These are phyloP conservation scores for Parazoanthus swiftii DNA, from an alignment of 92 coral and sea anemone genomes.

Conservation along the genomic window DNA sequence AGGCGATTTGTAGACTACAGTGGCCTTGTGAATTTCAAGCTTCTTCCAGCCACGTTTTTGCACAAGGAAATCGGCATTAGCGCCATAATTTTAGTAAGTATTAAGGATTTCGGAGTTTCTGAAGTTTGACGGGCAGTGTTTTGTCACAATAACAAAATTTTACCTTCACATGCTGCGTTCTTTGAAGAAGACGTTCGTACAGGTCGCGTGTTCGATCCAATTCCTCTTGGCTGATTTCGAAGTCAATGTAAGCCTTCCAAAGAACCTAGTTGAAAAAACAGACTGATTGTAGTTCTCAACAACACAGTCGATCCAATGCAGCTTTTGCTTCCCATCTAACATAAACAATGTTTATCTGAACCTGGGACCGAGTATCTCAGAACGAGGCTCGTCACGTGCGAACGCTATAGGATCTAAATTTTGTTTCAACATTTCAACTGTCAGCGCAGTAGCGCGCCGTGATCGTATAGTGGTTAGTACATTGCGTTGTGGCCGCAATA, in stretches of 20 bases:
- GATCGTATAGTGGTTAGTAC: slow-evolving; percentile 99
- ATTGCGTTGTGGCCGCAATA: slow-evolving; percentile 99
- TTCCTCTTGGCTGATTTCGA: slow-evolving; percentile 94
- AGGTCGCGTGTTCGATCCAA: slow-evolving; percentile 84
- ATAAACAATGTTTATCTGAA: no score
- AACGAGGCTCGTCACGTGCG: neutral
- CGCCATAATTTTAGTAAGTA: no score
- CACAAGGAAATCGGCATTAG: no score
- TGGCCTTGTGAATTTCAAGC: no score
- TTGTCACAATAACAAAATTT: no score
- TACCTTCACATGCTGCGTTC: slow-evolving; percentile 99
- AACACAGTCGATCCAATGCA: neutral
- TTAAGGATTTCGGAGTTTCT: no score
- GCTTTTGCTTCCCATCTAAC: neutral
- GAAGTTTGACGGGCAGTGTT: no score
- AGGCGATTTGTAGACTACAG: no score
- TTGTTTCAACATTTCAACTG: neutral
- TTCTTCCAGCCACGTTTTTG: no score
- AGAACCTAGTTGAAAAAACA: slow-evolving; percentile 66
- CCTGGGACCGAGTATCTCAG: neutral
- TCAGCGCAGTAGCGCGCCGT: slow-evolving; percentile 62
- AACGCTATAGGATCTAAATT: neutral
- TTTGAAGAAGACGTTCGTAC: slow-evolving; percentile 83
- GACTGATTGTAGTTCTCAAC: neutral
- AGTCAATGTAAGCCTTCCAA: slow-evolving; percentile 99